phyloP scores from a whole-genome alignment of 2,113 vertebrate genomes.

The Melanocharis versteri region DNA sequence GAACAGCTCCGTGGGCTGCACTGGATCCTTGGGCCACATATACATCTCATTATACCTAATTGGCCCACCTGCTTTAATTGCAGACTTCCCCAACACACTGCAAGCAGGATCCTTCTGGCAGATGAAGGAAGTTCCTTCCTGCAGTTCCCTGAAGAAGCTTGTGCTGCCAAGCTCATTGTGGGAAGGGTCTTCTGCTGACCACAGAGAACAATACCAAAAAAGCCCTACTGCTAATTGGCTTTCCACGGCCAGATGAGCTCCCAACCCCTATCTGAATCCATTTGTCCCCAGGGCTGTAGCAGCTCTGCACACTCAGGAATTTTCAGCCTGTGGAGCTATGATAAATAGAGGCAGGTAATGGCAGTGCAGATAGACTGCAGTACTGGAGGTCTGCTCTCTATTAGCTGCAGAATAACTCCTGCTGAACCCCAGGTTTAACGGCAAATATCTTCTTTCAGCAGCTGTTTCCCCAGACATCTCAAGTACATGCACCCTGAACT shows the following conservation, averaged over 20 bases:
- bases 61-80: not conserved
- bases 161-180: not conserved
- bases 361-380: not conserved
- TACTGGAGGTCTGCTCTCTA: slow-evolving; percentile 5
- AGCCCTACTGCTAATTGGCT: slow-evolving; percentile 29
- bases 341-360: slow-evolving; percentile 18
- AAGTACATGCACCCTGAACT: not conserved
- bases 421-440: not conserved
- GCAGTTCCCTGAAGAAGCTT: not conserved
- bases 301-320: not conserved
- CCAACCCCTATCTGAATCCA: not conserved
- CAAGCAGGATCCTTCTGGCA: not conserved
- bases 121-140: not conserved
- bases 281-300: not conserved
- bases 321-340: not conserved
- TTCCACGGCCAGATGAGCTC: not conserved
- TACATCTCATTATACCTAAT: not conserved
- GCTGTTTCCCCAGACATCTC: slow-evolving; percentile 5
- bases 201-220: not conserved
- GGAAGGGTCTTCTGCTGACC: not conserved
- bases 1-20: not conserved
- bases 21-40: rapidly evolving
- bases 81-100: not conserved
- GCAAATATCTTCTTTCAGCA: slow-evolving; percentile 30
- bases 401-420: not conserved